These are phyloP conservation scores for Therioaphis trifolii DNA, from an alignment of 2,888 invertebrate species.

Conservation along the genomic window DNA sequence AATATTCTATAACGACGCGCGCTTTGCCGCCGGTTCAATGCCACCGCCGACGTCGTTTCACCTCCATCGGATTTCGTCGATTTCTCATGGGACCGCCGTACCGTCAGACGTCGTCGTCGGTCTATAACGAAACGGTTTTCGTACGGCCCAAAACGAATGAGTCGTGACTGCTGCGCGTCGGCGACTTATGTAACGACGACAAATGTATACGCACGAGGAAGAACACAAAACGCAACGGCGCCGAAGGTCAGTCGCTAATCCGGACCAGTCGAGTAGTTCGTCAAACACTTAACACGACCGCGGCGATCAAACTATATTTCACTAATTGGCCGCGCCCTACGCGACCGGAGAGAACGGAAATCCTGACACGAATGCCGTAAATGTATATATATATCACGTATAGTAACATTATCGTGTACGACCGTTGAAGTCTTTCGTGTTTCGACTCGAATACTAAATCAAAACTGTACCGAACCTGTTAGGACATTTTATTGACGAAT, in stretches of 20 bases:
- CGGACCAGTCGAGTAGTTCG: neutral
- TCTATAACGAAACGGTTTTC: slow-evolving; percentile 33
- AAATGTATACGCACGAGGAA: neutral
- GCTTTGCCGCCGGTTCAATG: slow-evolving; percentile 10
- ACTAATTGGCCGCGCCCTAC: neutral
- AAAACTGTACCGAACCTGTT: too few relatives aligned
- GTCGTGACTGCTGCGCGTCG: slow-evolving; percentile 13
- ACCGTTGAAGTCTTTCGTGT: too few relatives aligned
- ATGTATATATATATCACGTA: too few relatives aligned
- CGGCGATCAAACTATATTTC: too few relatives aligned
- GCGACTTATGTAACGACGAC: neutral
- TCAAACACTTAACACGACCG: neutral
- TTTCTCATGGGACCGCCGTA: neutral
- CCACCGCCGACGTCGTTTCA: neutral
- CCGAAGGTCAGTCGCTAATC: slow-evolving; percentile 29
- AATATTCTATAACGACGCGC: too few relatives aligned
- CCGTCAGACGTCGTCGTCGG: neutral
- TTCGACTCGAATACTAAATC: too few relatives aligned
- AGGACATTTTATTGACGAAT: too few relatives aligned
- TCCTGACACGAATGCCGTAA: too few relatives aligned
- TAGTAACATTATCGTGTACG: too few relatives aligned
- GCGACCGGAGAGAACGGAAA: too few relatives aligned
- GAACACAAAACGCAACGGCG: neutral
- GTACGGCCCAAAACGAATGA: slow-evolving; percentile 35
- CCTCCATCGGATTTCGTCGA: neutral